phyloP scores from a whole-genome alignment of 2,888 invertebrate species.

The Halictus quadricinctus region DNA sequence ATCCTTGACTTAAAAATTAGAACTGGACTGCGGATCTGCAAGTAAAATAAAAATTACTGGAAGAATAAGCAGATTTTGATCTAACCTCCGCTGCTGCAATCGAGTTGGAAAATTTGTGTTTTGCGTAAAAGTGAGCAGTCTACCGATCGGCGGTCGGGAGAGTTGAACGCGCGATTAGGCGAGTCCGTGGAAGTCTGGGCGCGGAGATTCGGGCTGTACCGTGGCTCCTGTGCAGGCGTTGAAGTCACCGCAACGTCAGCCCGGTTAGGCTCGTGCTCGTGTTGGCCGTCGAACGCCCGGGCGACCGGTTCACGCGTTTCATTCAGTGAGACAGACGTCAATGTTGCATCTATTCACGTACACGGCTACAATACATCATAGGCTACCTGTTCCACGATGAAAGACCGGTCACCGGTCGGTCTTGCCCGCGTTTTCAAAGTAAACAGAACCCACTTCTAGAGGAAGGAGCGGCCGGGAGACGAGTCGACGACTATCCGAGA shows the following conservation, averaged over 20 bases:
- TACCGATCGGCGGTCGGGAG: conserved; percentile 11
- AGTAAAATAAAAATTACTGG: no score
- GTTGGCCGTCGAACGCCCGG: conserved; percentile 68
- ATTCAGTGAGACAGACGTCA: conserved; percentile 69
- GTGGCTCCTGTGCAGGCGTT: conserved; percentile 46
- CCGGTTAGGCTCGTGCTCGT: conserved; percentile 49
- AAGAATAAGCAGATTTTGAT: no score
- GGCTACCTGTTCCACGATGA: conserved; percentile 62
- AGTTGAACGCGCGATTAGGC: conserved; percentile 25
- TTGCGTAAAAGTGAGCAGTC: not conserved
- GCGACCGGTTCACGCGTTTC: conserved; percentile 73
- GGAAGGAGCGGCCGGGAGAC: not conserved
- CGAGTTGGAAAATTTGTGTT: no score
- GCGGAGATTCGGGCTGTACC: conserved; percentile 23
- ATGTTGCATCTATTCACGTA: conserved; percentile 69
- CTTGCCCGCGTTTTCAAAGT: conserved; percentile 56
- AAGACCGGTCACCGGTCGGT: conserved; percentile 64
- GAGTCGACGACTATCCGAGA: not conserved
- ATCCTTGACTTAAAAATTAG: no score
- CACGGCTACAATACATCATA: conserved; percentile 62
- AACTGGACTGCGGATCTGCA: no score
- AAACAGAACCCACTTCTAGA: conserved; percentile 53
- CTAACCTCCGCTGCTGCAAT: no score
- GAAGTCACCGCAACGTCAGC: conserved; percentile 53
- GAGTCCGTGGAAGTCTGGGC: conserved; percentile 29